phyloP scores from a whole-genome alignment of 1,140 invertebrate genomes.

The Drosophila repletoides region DNA sequence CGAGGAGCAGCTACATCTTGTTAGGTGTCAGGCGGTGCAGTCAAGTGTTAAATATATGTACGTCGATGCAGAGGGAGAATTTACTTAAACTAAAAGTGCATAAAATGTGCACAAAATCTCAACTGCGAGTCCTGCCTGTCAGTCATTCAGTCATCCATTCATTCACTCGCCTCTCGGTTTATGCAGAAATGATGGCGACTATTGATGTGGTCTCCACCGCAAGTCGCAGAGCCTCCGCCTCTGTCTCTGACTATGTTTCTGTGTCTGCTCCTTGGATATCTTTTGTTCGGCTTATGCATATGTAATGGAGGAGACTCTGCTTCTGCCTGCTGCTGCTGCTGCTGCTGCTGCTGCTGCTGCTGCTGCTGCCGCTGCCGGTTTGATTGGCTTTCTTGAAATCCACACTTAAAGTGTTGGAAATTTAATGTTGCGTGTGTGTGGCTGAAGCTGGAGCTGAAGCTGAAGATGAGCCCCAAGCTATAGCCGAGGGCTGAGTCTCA shows the following conservation, averaged over 20 bases:
- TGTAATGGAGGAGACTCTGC: conserved; percentile 25
- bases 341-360: conserved; percentile 1
- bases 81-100: conserved; percentile 80
- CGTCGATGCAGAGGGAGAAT: conserved; percentile 29
- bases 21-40: conserved; percentile 73
- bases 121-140: conserved; percentile 53
- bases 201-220: conserved; percentile 29
- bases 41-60: conserved; percentile 76
- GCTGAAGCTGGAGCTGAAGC: not conserved
- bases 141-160: conserved; percentile 43
- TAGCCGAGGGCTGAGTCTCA: not conserved
- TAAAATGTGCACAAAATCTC: conserved; percentile 59
- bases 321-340: not conserved
- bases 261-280: conserved; percentile 18
- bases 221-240: not conserved
- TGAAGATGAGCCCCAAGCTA: not conserved
- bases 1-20: conserved; percentile 44
- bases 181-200: conserved; percentile 58
- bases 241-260: not conserved
- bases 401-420: conserved; percentile 49
- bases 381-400: conserved; percentile 52
- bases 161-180: conserved; percentile 46
- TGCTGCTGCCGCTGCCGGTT: conserved; percentile 15
- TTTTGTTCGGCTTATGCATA: conserved; percentile 42
- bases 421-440: conserved; percentile 39